phyloP scores from a whole-genome alignment of 2,113 vertebrate species.

The Rhea pennata region DNA sequence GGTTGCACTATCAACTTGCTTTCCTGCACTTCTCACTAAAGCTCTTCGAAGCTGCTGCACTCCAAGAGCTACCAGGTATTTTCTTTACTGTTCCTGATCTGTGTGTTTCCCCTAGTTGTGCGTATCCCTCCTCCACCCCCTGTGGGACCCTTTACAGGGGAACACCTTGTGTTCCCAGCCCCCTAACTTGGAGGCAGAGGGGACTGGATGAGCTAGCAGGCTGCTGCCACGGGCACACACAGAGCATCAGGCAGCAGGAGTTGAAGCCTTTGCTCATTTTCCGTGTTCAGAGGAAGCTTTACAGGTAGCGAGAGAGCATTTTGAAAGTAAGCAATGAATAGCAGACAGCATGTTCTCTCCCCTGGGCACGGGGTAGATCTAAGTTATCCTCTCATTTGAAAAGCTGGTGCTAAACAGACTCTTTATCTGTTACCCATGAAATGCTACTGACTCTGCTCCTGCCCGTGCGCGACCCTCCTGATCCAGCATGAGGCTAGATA shows the following conservation, averaged over 20 bases:
- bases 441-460: background rate
- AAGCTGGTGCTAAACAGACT: background rate
- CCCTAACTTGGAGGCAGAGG: background rate
- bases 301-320: background rate
- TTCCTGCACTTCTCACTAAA: background rate
- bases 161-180: background rate
- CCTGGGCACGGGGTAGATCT: background rate
- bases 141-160: background rate
- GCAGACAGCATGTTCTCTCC: background rate
- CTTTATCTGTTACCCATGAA: background rate
- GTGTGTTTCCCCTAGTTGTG: background rate
- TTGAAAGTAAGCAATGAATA: background rate
- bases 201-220: background rate
- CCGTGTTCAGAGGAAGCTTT: background rate
- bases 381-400: background rate
- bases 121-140: fast-evolving
- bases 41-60: background rate
- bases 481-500: background rate
- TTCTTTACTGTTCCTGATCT: background rate
- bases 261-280: background rate
- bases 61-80: background rate
- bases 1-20: background rate
- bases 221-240: background rate
- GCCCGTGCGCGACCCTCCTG: fast-evolving
- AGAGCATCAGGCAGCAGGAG: fast-evolving